These are phyloP conservation scores for Macrobrachium rosenbergii DNA, from an alignment of 1,140 invertebrate genomes.

Conservation along the genomic window DNA sequence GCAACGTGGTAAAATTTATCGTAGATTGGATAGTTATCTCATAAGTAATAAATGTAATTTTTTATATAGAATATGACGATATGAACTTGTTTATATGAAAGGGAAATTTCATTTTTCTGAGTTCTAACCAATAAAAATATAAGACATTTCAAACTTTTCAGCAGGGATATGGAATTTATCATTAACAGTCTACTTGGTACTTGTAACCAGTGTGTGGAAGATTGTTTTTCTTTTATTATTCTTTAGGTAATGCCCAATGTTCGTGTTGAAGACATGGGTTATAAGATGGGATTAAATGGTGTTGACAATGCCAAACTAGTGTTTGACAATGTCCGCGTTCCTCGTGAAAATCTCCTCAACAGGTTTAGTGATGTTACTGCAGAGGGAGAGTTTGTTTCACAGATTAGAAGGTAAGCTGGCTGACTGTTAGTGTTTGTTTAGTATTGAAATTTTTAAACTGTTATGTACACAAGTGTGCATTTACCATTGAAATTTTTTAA, in stretches of 20 bases:
- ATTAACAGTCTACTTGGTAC: no score
- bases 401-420: conserved; percentile 66
- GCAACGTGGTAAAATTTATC: background rate
- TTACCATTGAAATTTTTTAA: background rate
- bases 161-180: no score
- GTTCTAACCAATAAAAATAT: no score
- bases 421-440: background rate
- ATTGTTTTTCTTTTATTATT: conserved; percentile 14
- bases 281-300: conserved; percentile 70
- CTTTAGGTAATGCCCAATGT: conserved; percentile 67
- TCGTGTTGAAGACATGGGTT: conserved; percentile 70
- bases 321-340: conserved; percentile 69
- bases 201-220: no score
- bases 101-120: no score
- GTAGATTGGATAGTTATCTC: no score
- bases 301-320: conserved; percentile 70
- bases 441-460: no score
- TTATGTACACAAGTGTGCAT: background rate
- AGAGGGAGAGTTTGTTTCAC: conserved; percentile 67
- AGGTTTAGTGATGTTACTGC: conserved; percentile 67
- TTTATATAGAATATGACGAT: no score
- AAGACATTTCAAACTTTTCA: no score
- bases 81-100: no score
- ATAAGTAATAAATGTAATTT: no score
- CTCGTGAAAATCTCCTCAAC: conserved; percentile 69